Conservation (phyloP, 2,797 vertebrate genomes). For the Halcyon chelicuti region DNA sequence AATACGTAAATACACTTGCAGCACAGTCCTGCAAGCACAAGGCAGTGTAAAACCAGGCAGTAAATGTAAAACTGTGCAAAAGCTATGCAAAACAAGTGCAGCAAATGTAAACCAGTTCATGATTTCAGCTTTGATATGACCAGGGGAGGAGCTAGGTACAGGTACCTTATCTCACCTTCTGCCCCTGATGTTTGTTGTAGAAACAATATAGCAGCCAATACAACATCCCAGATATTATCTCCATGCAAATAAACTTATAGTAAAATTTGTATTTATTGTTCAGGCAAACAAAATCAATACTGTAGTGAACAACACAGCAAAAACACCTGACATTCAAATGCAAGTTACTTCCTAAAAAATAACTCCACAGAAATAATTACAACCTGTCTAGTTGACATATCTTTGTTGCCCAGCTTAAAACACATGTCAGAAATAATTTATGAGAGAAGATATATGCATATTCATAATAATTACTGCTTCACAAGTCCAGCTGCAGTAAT, state of each 20-base stretch:
- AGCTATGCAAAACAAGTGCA: neutral
- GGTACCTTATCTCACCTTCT: neutral
- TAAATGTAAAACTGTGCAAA: neutral
- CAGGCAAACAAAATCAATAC: neutral
- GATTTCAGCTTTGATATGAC: neutral
- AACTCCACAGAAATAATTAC: neutral
- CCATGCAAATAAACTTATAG: neutral
- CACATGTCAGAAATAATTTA: conserved; percentile 61
- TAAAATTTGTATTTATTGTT: neutral
- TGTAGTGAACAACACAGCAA: neutral
- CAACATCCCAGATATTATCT: neutral
- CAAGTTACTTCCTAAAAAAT: neutral
- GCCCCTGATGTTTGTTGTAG: neutral
- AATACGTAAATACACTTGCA: neutral
- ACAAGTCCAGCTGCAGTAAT: neutral
- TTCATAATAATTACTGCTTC: conserved; percentile 42
- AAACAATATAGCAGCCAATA: neutral
- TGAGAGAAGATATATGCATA: conserved; percentile 23
- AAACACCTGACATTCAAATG: neutral
- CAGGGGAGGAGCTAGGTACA: neutral
- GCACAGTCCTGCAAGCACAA: neutral
- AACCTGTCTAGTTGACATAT: neutral
- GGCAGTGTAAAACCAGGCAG: neutral
- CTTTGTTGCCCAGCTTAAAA: conserved; percentile 35
- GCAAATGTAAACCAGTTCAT: neutral